Evolutionary conservation across 1,140 invertebrate genomes (phyloP).

Genomic region (Trichomalopsis sarcophagae): DNA sequence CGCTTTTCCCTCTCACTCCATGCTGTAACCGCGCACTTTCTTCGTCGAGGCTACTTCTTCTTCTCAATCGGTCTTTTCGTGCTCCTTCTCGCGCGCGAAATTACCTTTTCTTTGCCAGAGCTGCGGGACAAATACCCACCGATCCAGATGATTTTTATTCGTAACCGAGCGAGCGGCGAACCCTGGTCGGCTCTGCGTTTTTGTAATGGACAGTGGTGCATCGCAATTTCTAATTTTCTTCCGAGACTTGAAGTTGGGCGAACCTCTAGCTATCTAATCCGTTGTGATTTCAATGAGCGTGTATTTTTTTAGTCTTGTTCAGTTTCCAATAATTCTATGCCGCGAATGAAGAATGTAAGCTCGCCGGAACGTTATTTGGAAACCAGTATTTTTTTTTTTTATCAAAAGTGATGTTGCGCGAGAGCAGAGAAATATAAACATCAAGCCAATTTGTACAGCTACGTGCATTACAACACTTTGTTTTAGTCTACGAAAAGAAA

Average conservation of each 20-base stretch:
- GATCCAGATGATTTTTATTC: constrained; percentile 13
- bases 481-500: neutral
- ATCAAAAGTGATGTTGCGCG: neutral
- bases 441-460: neutral
- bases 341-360: too few relatives aligned
- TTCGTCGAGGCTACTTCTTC: neutral
- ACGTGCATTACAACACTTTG: neutral
- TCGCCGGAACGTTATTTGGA: too few relatives aligned
- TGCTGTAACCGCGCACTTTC: neutral
- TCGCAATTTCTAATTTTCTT: neutral
- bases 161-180: neutral
- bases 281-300: neutral
- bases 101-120: constrained; percentile 5
- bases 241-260: neutral
- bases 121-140: neutral
- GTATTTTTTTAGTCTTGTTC: too few relatives aligned
- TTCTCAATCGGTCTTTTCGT: neutral
- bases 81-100: constrained; percentile 2
- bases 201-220: neutral
- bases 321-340: neutral
- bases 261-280: neutral
- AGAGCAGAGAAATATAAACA: neutral
- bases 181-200: neutral
- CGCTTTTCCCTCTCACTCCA: neutral
- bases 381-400: too few relatives aligned